A percentile compares a stretch with the other conserved stretches of the same genome.
These are phyloP conservation scores for Elaeidobius kamerunicus DNA, from an alignment of 2,888 invertebrate genomes.

Conservation along the genomic window DNA sequence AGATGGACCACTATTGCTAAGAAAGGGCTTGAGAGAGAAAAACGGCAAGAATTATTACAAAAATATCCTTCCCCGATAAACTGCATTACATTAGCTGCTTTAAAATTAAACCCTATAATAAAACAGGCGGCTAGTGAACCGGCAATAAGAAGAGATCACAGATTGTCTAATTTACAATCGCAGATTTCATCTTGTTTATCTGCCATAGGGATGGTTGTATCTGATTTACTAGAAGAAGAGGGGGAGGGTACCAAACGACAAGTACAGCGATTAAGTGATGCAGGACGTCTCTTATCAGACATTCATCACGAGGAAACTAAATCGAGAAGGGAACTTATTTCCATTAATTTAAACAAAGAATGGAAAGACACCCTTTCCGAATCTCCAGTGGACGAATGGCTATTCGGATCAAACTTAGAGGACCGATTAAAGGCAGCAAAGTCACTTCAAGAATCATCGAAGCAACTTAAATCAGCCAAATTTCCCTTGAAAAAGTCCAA, in stretches of 20 bases:
- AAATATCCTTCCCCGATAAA: neutral
- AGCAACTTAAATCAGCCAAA: conserved; percentile 1
- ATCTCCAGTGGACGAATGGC: conserved; percentile 14
- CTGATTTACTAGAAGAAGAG: conserved; percentile 10
- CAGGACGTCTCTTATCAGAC: conserved; percentile 20
- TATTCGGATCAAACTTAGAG: conserved; percentile 23
- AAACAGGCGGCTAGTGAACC: conserved; percentile 4
- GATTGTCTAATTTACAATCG: conserved; percentile 4
- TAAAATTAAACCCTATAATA: conserved; percentile 13
- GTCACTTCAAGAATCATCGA: neutral
- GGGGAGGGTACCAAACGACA: conserved; percentile 3
- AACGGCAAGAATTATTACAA: neutral
- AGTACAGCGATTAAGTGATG: conserved; percentile 22
- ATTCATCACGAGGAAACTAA: conserved; percentile 12
- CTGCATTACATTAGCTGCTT: neutral
- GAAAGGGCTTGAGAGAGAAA: neutral
- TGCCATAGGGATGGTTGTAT: conserved; percentile 8
- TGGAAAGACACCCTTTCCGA: conserved; percentile 17
- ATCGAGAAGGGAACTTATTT: conserved; percentile 12
- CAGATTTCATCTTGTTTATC: conserved; percentile 15
- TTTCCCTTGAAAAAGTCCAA: conserved; percentile 1
- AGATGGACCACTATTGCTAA: conserved; percentile 5
- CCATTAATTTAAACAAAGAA: conserved; percentile 19
- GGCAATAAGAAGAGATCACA: conserved; percentile 5
- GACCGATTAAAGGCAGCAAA: conserved; percentile 15